Evolutionary conservation across 2,888 invertebrate species (phyloP).

Genomic region (Didymodactylos carnosus): DNA sequence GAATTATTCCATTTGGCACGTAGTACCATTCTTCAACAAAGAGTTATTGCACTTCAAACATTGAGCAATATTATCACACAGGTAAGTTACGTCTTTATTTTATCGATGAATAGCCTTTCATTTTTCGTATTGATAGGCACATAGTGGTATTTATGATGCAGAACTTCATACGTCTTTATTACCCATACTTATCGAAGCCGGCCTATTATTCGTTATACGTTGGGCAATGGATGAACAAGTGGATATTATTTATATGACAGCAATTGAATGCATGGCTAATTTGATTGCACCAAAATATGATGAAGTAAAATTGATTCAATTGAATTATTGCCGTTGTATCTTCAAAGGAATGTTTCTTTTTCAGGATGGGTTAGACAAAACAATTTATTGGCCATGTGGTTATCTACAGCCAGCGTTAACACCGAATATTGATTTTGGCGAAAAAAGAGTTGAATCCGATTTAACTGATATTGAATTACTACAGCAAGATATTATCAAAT

Average conservation of each 20-base stretch:
- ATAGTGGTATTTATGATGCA: constrained; percentile 51
- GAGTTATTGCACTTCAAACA: constrained; percentile 55
- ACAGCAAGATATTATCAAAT: constrained; percentile 8
- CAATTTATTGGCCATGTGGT: background rate
- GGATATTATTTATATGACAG: constrained; percentile 50
- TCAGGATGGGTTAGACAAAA: background rate
- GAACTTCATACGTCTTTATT: constrained; percentile 50
- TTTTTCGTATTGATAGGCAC: constrained; percentile 22
- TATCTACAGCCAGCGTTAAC: background rate
- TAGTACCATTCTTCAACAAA: constrained; percentile 56
- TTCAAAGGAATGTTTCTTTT: background rate
- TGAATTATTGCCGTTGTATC: background rate
- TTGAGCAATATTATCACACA: constrained; percentile 49
- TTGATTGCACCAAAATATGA: constrained; percentile 42
- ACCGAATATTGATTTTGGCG: background rate
- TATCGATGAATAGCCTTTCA: background rate
- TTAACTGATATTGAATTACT: constrained; percentile 10
- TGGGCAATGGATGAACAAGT: constrained; percentile 68
- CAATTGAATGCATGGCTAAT: constrained; percentile 53
- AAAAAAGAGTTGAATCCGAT: constrained; percentile 5
- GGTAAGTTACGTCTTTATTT: constrained; percentile 20
- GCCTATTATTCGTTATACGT: constrained; percentile 55
- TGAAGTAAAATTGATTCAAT: background rate
- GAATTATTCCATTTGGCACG: constrained; percentile 60
- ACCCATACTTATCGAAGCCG: constrained; percentile 44